phyloP scores from a whole-genome alignment of 2,113 vertebrate genomes.

The Heptranchias perlo region DNA sequence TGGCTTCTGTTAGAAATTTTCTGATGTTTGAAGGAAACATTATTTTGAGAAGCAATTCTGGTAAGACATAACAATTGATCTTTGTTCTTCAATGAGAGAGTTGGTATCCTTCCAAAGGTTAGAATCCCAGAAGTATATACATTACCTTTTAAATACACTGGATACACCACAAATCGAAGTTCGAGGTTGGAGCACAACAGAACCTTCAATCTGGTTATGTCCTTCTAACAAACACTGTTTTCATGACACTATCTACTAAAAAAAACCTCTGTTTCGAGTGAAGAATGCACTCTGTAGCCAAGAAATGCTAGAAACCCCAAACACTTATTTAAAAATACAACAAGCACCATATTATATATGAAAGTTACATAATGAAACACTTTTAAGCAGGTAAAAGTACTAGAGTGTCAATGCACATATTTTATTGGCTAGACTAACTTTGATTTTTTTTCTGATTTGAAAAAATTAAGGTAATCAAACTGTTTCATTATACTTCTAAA shows the following conservation, averaged over 20 bases:
- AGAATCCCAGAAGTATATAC: neutral
- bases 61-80: neutral
- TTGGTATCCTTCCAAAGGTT: neutral
- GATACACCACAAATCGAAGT: neutral
- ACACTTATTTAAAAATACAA: slow-evolving; percentile 24
- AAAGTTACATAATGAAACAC: neutral
- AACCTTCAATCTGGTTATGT: neutral
- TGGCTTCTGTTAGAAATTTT: neutral
- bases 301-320: neutral
- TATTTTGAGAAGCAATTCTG: neutral
- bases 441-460: neutral
- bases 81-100: neutral
- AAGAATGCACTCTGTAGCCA: neutral
- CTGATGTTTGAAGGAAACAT: neutral
- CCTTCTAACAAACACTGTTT: neutral
- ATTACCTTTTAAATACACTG: neutral
- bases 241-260: neutral
- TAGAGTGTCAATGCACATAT: neutral
- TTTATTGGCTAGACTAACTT: neutral
- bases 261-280: neutral
- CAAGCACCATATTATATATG: neutral
- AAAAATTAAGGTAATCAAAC: neutral
- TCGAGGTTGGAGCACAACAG: neutral
- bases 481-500: neutral
- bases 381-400: slow-evolving; percentile 15